phyloP scores from a whole-genome alignment of 2,113 vertebrate genomes.

The Eolophus roseicapilla region DNA sequence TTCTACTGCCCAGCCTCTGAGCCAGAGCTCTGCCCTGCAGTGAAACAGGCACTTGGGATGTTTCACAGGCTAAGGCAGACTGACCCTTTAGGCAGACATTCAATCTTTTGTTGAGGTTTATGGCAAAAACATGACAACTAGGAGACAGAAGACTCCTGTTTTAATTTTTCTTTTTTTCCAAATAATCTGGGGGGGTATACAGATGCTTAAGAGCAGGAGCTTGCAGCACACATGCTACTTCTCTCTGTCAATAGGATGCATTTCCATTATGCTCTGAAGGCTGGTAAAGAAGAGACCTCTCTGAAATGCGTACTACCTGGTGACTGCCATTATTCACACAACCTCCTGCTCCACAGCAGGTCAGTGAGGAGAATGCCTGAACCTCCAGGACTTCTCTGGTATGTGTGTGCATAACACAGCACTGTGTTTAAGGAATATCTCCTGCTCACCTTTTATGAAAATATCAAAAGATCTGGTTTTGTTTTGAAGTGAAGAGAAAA shows the following conservation, averaged over 20 bases:
- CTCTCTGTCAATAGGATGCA: background rate
- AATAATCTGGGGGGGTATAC: background rate
- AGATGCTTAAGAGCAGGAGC: background rate
- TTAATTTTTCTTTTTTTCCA: background rate
- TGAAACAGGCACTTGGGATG: accelerated
- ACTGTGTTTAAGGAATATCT: background rate
- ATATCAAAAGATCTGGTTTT: background rate
- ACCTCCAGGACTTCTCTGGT: background rate
- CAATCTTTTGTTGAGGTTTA: background rate
- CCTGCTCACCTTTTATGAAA: background rate
- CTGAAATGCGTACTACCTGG: background rate
- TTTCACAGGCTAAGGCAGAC: background rate
- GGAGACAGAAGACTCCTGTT: background rate
- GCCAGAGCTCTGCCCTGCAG: background rate
- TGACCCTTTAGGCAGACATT: background rate
- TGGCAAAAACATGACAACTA: background rate
- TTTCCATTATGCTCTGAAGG: background rate
- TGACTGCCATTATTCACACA: background rate
- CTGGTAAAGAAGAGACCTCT: background rate
- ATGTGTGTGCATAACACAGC: background rate
- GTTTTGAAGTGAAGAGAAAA: background rate
- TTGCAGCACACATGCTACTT: background rate
- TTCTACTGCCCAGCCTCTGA: background rate
- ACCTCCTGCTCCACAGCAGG: background rate
- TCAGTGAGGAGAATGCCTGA: background rate